Base-by-base conservation (phyloP, 2,888 invertebrate genomes). In the Drosophila mimetica region DNA sequence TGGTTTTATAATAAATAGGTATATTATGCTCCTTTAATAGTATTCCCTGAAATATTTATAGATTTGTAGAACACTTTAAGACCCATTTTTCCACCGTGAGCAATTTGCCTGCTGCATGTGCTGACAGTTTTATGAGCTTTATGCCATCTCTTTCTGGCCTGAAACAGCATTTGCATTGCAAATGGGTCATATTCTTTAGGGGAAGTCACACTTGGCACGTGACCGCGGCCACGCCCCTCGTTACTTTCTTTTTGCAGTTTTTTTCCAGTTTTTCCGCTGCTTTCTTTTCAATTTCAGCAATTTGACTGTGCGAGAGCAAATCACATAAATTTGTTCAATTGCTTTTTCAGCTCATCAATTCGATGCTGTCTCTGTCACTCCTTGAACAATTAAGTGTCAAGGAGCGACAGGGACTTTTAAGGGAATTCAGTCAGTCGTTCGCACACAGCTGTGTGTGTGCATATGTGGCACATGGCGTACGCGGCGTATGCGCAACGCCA, bases 141-240 rank as follows among this genome's bases (percentile, higher is more conserved):
- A 9, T 22, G 36, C 81, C 57, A 34, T 36, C 28, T 20, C 64
- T 55, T 69, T 74, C 65, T 70, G 65, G 73, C 69, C 72, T 70
- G 67, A 36, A 63, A 58, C 55, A 53, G 47, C 75, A 82, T 86
- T 87, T 85, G 85, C 82, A 85, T 72, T 85, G 85, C 86, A 85
- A 85, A 85, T 86, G 75, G 46, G 75, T 66, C 79, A 82, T 76
- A 81, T 82, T 76, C 64, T 30, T 58, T 50, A 13, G 52, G 48
- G n/a, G 22, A 48, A 64, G 51, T 14, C 39, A 47, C 66, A 63
- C 57, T 67, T 34, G 63, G 71, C 46, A 71, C 71, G 71, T 71
- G 71, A 71, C 48, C 53, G 25, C n/a, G 36, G 14, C 18, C 37
- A 37, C 58, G 30, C 47, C 37, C 6, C 41, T 13, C n/a, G n/a